Conservation (phyloP, 2,888 invertebrate genomes). For the Teleogryllus oceanicus region DNA sequence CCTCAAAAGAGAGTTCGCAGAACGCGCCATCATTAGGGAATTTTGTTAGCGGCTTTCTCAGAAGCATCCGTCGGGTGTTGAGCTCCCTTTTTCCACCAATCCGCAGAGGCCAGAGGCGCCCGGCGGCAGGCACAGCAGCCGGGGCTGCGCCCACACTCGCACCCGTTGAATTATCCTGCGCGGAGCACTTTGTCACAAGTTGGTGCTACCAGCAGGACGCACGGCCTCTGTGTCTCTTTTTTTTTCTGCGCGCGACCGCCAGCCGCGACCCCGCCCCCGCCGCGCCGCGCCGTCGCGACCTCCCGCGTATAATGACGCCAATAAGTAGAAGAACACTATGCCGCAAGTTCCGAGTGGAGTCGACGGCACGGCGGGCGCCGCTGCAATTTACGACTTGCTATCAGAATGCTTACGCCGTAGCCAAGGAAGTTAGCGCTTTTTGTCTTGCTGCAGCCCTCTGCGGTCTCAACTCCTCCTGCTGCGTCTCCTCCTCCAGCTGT, state of each 20-base stretch:
- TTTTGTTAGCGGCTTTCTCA: too few species aligned
- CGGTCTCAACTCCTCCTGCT: neutral
- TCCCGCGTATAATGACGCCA: constrained; percentile 6
- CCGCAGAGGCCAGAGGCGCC: neutral
- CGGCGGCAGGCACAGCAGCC: neutral
- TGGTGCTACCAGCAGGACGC: neutral
- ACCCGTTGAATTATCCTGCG: neutral
- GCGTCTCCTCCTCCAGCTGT: neutral
- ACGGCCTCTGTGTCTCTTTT: neutral
- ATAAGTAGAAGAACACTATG: constrained; percentile 7
- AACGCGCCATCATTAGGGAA: too few species aligned
- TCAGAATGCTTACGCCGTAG: constrained; percentile 7
- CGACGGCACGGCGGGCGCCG: neutral
- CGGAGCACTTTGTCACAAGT: neutral
- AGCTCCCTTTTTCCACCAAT: too few species aligned
- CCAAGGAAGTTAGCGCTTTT: neutral
- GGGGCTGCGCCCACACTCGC: neutral
- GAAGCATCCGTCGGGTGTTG: too few species aligned
- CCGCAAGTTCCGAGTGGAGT: neutral
- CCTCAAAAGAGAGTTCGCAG: too few species aligned
- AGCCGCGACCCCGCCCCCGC: neutral
- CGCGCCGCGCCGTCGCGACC: neutral
- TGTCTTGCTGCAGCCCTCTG: neutral
- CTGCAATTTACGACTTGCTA: constrained; percentile 1
- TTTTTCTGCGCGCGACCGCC: constrained; percentile 11